A percentile compares a stretch with the other conserved stretches of the same genome.
Conservation (phyloP, 1,140 invertebrate species). For the Cyrtorhinus lividipennis region DNA sequence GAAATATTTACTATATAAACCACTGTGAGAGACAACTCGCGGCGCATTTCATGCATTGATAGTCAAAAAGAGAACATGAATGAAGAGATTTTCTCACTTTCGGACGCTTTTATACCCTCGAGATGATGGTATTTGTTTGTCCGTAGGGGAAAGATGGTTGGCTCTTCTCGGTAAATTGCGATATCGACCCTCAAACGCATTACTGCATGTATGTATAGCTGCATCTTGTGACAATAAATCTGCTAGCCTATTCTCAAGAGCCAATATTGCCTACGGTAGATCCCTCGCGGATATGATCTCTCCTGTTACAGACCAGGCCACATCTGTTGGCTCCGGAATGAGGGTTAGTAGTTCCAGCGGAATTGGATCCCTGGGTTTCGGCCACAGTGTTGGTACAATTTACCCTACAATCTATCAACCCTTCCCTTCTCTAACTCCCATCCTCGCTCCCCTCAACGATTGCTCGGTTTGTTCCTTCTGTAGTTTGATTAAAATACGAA, state of each 20-base stretch:
- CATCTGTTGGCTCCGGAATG: not conserved
- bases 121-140: too few species aligned
- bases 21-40: too few species aligned
- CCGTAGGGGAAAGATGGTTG: not conserved
- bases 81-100: too few species aligned
- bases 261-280: not conserved
- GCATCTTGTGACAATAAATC: not conserved
- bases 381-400: not conserved
- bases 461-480: too few species aligned
- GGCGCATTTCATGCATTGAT: too few species aligned
- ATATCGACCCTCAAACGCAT: not conserved
- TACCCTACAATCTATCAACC: not conserved
- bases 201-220: not conserved
- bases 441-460: too few species aligned
- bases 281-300: not conserved
- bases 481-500: too few species aligned
- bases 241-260: not conserved
- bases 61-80: too few species aligned
- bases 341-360: not conserved
- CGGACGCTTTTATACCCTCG: too few species aligned
- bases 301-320: not conserved
- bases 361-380: not conserved
- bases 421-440: too few species aligned
- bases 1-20: too few species aligned
- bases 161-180: not conserved